Evolutionary conservation across 2,888 invertebrate species (phyloP).

Genomic region (Prosopocoilus inquinatus): DNA sequence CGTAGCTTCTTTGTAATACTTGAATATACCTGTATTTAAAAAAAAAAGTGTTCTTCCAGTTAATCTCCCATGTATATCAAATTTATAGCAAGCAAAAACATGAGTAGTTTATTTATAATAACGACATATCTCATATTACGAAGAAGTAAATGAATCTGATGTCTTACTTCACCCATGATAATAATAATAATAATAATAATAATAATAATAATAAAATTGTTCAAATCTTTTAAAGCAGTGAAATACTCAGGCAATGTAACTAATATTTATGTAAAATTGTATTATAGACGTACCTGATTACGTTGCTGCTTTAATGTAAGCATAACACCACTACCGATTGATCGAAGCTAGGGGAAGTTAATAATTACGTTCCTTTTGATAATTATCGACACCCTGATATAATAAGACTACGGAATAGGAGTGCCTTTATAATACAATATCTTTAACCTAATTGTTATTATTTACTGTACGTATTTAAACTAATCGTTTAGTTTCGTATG

Average conservation of each 20-base stretch:
- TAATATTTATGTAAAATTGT: too few species aligned
- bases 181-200: too few species aligned
- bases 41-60: not conserved
- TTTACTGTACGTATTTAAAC: slow-evolving; percentile 24
- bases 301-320: not conserved
- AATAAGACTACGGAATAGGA: slow-evolving; percentile 42
- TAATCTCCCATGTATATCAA: too few species aligned
- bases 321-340: not conserved
- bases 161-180: too few species aligned
- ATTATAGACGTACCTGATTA: too few species aligned
- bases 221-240: too few species aligned
- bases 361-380: slow-evolving; percentile 30
- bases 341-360: not conserved
- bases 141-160: not conserved
- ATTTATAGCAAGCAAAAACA: not conserved
- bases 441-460: slow-evolving; percentile 30
- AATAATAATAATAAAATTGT: too few species aligned
- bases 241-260: too few species aligned
- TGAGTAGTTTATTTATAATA: not conserved
- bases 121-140: not conserved
- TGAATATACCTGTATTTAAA: not conserved
- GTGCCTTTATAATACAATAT: slow-evolving; percentile 46
- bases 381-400: slow-evolving; percentile 25
- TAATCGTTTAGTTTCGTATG: not conserved
- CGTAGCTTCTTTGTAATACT: not conserved